Conservation (phyloP, 2,888 invertebrate species). For the Harpalus rufipes region DNA sequence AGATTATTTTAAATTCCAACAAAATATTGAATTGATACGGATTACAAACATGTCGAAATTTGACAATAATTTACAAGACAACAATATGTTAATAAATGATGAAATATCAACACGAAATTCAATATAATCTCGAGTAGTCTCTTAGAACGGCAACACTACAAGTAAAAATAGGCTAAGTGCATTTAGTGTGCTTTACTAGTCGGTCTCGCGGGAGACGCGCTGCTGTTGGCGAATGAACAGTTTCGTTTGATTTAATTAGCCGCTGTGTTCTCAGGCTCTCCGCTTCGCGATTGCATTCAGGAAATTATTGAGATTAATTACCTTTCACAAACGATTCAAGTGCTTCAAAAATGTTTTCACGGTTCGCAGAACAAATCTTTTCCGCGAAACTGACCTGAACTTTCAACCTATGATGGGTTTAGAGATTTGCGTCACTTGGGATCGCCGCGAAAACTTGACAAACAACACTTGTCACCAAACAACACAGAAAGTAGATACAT, state of each 20-base stretch:
- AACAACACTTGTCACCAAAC: conserved; percentile 14
- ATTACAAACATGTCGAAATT: too few species aligned
- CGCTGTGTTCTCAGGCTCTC: conserved; percentile 17
- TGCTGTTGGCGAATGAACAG: conserved; percentile 33
- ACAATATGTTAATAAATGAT: too few species aligned
- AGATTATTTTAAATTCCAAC: too few species aligned
- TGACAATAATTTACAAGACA: too few species aligned
- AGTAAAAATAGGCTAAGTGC: background rate
- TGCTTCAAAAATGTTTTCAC: conserved; percentile 37
- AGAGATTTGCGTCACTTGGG: conserved; percentile 40
- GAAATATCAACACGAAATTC: too few species aligned
- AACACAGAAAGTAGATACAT: background rate
- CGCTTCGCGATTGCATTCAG: conserved; percentile 29
- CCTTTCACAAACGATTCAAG: conserved; percentile 42
- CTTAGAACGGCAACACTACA: too few species aligned
- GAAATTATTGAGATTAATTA: conserved; percentile 48
- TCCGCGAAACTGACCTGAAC: conserved; percentile 39
- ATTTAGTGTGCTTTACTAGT: background rate
- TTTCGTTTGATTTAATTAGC: conserved; percentile 48
- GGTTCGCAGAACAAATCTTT: conserved; percentile 29
- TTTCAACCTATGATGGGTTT: conserved; percentile 32
- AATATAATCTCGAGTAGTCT: too few species aligned
- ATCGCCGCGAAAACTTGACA: conserved; percentile 25
- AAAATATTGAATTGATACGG: too few species aligned
- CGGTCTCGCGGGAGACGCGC: background rate